These are phyloP conservation scores for Eupleurogrammus muticus DNA, from an alignment of 2,797 vertebrate species.

Conservation along the genomic window DNA sequence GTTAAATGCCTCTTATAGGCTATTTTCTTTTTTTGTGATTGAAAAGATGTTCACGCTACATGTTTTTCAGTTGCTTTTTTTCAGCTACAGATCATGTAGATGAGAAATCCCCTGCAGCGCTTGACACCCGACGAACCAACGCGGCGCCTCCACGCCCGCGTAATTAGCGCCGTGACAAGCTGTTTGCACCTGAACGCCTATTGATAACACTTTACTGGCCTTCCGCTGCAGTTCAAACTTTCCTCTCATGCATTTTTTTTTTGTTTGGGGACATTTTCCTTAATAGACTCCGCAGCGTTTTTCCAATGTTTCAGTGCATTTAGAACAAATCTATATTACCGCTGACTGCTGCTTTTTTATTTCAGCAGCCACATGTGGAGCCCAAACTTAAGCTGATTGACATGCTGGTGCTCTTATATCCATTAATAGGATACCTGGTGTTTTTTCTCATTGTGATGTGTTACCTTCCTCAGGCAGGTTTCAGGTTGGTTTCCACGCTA, in stretches of 20 bases:
- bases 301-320: slow-evolving; percentile 8
- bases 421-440: not conserved
- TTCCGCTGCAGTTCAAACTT: slow-evolving; percentile 15
- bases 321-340: slow-evolving; percentile 1
- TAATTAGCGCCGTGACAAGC: slow-evolving; percentile 47
- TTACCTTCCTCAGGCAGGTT: slow-evolving; percentile 14
- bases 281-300: not conserved
- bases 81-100: slow-evolving; percentile 14
- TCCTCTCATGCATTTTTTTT: not conserved
- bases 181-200: slow-evolving; percentile 43
- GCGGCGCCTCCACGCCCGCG: slow-evolving; percentile 31
- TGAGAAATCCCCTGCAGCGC: no score
- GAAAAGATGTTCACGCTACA: not conserved
- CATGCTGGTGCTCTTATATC: no score
- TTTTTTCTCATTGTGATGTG: slow-evolving; percentile 9
- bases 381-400: no score
- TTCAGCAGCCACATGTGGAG: no score
- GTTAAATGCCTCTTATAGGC: no score
- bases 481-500: slow-evolving; percentile 28
- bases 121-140: slow-evolving; percentile 50
- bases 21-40: not conserved
- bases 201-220: slow-evolving; percentile 41
- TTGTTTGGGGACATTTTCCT: not conserved
- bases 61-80: not conserved
- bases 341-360: slow-evolving; percentile 1